A percentile compares a stretch with the other conserved stretches of the same genome.
phyloP scores from a whole-genome alignment of 23 tunicate species.

The Phallusia fumigata region DNA sequence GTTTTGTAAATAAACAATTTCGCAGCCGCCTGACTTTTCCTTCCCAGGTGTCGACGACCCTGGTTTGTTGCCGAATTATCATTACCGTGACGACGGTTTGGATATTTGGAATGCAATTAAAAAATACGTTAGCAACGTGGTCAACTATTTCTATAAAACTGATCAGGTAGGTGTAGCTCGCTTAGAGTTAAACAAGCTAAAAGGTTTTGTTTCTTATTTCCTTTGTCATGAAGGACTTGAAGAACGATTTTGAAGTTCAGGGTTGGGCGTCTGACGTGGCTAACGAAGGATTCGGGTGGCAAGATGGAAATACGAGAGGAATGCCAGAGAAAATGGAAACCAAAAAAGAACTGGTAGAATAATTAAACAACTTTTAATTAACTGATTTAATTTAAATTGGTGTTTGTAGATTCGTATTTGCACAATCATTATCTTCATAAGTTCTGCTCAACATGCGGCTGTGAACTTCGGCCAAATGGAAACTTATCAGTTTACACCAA shows the following conservation, averaged over 20 bases:
- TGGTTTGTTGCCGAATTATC: conserved; percentile 21
- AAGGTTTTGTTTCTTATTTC: background rate
- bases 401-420: background rate
- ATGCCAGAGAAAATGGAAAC: conserved; percentile 6
- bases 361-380: background rate
- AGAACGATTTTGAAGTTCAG: conserved; percentile 6
- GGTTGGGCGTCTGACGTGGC: conserved; percentile 29
- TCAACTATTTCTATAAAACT: background rate
- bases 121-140: conserved; percentile 6
- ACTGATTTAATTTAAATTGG: background rate
- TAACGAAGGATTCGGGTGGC: conserved; percentile 36
- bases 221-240: background rate
- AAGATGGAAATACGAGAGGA: conserved; percentile 40
- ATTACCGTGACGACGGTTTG: conserved; percentile 47
- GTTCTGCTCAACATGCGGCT: conserved; percentile 21
- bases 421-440: conserved; percentile 11
- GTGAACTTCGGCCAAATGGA: conserved; percentile 21
- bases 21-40: background rate
- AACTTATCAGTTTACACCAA: conserved; percentile 7
- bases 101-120: conserved; percentile 29
- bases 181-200: too few species aligned
- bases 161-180: background rate
- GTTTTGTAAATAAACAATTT: background rate
- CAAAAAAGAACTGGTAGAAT: conserved; percentile 4
- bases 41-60: conserved; percentile 22